These are phyloP conservation scores for Cheilinus undulatus DNA, from an alignment of 2,113 vertebrate species.

Conservation along the genomic window DNA sequence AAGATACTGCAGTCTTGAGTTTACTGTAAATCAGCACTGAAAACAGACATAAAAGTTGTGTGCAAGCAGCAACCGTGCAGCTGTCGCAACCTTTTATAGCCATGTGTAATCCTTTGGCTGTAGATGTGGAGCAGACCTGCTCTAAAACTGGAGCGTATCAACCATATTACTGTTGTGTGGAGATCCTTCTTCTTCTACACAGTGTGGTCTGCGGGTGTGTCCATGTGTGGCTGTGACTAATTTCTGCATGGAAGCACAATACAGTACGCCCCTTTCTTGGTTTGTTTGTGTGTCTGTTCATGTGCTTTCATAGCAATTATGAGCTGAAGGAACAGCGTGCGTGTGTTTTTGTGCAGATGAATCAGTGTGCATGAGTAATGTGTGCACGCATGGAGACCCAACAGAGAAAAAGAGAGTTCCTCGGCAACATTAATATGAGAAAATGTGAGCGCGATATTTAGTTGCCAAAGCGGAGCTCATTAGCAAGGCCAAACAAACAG, in stretches of 20 bases:
- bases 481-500: slow-evolving; percentile 75
- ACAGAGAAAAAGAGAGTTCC: slow-evolving; percentile 12
- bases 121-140: slow-evolving; percentile 7
- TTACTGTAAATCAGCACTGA: slow-evolving; percentile 14
- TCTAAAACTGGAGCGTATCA: slow-evolving; percentile 12
- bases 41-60: slow-evolving; percentile 1
- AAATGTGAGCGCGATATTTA: slow-evolving; percentile 57
- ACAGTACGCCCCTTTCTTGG: slow-evolving; percentile 22
- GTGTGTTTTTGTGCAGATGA: slow-evolving; percentile 41
- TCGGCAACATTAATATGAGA: slow-evolving; percentile 53
- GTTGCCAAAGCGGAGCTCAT: slow-evolving; percentile 61
- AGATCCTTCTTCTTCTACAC: slow-evolving; percentile 30
- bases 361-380: slow-evolving; percentile 43
- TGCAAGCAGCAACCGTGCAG: slow-evolving; percentile 14
- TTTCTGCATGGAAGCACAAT: slow-evolving; percentile 17
- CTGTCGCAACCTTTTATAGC: slow-evolving; percentile 30
- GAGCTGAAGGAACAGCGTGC: slow-evolving; percentile 14
- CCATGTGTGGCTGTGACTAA: slow-evolving; percentile 53
- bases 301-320: slow-evolving; percentile 27
- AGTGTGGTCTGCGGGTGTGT: slow-evolving; percentile 53
- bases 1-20: not conserved
- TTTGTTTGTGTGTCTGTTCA: slow-evolving; percentile 29
- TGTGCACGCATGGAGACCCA: not conserved
- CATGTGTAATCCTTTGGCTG: slow-evolving; percentile 30
- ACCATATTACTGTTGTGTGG: slow-evolving; percentile 4